These are phyloP conservation scores for Metaphire vulgaris DNA, from an alignment of 1,140 invertebrate species.

Conservation along the genomic window DNA sequence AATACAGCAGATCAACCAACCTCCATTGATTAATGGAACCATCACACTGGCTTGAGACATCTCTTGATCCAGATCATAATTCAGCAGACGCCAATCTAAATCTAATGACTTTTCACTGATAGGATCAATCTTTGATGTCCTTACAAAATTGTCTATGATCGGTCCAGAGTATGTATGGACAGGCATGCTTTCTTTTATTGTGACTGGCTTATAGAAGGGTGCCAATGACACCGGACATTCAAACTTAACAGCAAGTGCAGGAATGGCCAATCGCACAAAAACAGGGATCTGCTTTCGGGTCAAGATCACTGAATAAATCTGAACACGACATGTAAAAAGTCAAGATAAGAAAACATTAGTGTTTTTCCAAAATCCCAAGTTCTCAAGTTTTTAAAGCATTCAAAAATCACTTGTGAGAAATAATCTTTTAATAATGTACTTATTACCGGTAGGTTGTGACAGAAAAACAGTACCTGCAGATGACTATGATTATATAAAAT, in stretches of 20 bases:
- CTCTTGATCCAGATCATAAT: slow-evolving; percentile 38
- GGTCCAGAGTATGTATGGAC: slow-evolving; percentile 41
- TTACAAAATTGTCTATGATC: slow-evolving; percentile 40
- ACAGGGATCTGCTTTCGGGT: slow-evolving; percentile 40
- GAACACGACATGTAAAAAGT: slow-evolving; percentile 24
- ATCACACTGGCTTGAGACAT: slow-evolving; percentile 33
- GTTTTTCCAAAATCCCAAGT: too few relatives aligned
- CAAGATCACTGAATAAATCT: slow-evolving; percentile 39
- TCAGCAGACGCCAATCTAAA: slow-evolving; percentile 38
- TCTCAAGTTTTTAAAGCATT: too few relatives aligned
- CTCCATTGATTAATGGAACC: slow-evolving; percentile 41
- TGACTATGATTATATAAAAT: too few relatives aligned
- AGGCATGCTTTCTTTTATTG: slow-evolving; percentile 41
- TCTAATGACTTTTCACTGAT: slow-evolving; percentile 36
- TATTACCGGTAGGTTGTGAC: too few relatives aligned
- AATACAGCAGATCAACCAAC: too few relatives aligned
- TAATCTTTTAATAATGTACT: too few relatives aligned
- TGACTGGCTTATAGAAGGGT: slow-evolving; percentile 42
- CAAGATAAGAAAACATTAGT: background rate
- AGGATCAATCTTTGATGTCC: slow-evolving; percentile 43
- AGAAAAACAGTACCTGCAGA: too few relatives aligned
- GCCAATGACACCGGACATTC: slow-evolving; percentile 44
- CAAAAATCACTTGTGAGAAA: too few relatives aligned
- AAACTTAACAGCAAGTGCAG: slow-evolving; percentile 33
- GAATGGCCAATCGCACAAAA: slow-evolving; percentile 39